Base-by-base conservation (phyloP, 2,888 invertebrate species). In the Onchidella celtica region DNA sequence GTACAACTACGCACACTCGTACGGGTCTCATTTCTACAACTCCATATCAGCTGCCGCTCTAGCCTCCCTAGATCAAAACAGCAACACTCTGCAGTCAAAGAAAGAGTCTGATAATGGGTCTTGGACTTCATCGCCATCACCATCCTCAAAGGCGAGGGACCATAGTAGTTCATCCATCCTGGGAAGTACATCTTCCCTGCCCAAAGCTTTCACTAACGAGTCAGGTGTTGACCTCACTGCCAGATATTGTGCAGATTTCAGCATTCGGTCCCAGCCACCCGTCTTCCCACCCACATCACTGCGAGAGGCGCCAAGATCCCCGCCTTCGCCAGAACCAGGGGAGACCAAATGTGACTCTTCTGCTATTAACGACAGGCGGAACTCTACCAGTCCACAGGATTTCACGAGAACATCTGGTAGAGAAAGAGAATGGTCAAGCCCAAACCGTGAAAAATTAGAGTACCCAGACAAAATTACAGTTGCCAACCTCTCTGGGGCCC, bases 191-290 rank as follows among this genome's bases (percentile, higher is more conserved):
- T 34, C 73, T 0, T 63, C 65, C 9, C n/a, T 73, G 47, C 27
- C 66, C 24, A 79, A 73, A 72, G 24, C 65, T 14, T 57, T 79
- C 29, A 32, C 24, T 11, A 6, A 65, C 1, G 61, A 24, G 36
- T 65, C 66, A 0, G 73, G 79, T 4, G 29, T 79, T n/a, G 81
- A 81, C 32, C 59, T 81, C 27, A 69, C 81, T 29, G 57, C 81
- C n/a, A 74, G 73, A 32, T 75, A 81, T 27, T 69, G 81, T 34
- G 68, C 81, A 38, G 81, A 81, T 27, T 81, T 75, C 61, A 75
- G 66, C 69, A 69, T 81, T 21, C 61, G 81, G n/a, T 69, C 81
- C n/a, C 75, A 75, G 68, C 69, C 75, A 0, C 74, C 81, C 9
- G 75, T 81, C n/a, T 81, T 81, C 63, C 81, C 81, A 3, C 27